Evolutionary conservation across 2,797 vertebrate species (phyloP).

Genomic region (Lates japonicus): DNA sequence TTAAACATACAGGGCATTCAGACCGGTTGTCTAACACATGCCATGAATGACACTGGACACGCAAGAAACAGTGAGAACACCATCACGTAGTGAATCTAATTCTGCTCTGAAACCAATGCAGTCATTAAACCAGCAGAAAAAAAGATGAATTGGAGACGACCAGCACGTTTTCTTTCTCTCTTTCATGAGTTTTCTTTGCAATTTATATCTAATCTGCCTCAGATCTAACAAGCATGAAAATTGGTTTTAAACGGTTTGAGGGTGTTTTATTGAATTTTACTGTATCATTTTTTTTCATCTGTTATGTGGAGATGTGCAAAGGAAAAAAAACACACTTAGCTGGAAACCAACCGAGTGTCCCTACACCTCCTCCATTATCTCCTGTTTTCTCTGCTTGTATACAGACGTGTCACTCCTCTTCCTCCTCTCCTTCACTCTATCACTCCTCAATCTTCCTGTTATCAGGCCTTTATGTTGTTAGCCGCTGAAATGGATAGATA

Average conservation of each 20-base stretch:
- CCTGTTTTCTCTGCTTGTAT: not conserved
- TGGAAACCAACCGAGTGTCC: not conserved
- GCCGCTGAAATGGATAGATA: slow-evolving; percentile 47
- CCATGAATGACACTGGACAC: not conserved
- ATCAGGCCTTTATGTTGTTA: slow-evolving; percentile 30
- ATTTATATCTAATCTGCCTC: slow-evolving; percentile 14
- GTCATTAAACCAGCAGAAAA: not conserved
- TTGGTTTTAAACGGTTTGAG: not conserved
- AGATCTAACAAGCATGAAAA: slow-evolving; percentile 12
- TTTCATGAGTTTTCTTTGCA: not conserved
- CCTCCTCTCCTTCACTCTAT: not conserved
- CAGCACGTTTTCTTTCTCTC: too few species aligned
- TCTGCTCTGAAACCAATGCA: not conserved
- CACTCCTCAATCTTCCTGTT: slow-evolving; percentile 30
- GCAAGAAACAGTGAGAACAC: not conserved
- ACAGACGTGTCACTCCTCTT: not conserved
- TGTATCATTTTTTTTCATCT: not conserved
- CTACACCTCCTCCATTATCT: not conserved
- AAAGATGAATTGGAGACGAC: too few species aligned
- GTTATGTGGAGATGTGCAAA: not conserved
- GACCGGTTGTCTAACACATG: too few species aligned
- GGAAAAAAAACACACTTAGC: not conserved
- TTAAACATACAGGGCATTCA: too few species aligned
- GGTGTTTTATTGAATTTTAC: not conserved
- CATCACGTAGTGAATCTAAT: not conserved